Percentiles rank a stretch among this genome's conserved stretches.
Evolutionary conservation across 2,888 invertebrate genomes (phyloP).

Genomic region (Cacoxenus indagator): DNA sequence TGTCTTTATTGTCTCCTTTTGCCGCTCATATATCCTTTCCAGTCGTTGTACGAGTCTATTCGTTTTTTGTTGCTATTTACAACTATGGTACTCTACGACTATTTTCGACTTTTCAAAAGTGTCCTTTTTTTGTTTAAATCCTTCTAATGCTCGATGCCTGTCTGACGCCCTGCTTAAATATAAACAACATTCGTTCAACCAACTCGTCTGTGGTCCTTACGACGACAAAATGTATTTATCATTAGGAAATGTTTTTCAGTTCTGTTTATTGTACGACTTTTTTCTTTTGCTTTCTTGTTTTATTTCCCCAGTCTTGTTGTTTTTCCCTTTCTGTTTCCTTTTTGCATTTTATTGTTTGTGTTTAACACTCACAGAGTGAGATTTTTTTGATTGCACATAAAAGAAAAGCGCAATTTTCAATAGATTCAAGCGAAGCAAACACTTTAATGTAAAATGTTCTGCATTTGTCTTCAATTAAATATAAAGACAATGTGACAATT

Average conservation of each 20-base stretch:
- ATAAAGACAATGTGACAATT: no score
- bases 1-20: not conserved
- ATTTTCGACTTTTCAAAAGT: slow-evolving; percentile 22
- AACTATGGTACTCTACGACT: slow-evolving; percentile 1
- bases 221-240: slow-evolving; percentile 22
- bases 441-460: no score
- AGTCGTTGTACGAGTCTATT: not conserved
- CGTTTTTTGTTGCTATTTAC: slow-evolving; percentile 26
- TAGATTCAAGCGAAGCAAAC: no score
- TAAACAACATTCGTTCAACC: not conserved
- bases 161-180: not conserved
- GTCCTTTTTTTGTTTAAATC: slow-evolving; percentile 10
- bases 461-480: not conserved
- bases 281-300: not conserved
- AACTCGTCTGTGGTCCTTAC: not conserved
- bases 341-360: not conserved
- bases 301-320: not conserved
- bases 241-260: slow-evolving; percentile 24
- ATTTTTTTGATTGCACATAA: not conserved
- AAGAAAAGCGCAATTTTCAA: not conserved
- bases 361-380: not conserved
- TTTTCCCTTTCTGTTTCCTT: not conserved
- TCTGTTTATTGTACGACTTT: not conserved
- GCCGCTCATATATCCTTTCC: not conserved
- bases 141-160: not conserved